Percentiles rank a stretch among this genome's conserved stretches.
These are phyloP conservation scores for Sesamia nonagrioides DNA, from an alignment of 1,140 invertebrate species.

Conservation along the genomic window DNA sequence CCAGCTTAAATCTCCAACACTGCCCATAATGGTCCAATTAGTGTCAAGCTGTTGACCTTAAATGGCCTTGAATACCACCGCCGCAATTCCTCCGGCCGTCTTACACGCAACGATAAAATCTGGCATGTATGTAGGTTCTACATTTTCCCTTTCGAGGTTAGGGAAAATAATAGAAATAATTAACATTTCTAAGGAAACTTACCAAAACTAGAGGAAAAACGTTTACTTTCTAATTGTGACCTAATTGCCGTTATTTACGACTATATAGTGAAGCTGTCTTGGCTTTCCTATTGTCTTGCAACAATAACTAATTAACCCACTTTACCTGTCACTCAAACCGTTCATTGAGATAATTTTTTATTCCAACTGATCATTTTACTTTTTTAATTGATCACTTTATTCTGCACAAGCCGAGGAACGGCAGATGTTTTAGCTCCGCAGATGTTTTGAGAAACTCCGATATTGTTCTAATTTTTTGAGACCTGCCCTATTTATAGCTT, in stretches of 20 bases:
- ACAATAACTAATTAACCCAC: conserved; percentile 55
- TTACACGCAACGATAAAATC: conserved; percentile 30
- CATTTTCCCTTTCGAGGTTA: conserved; percentile 30
- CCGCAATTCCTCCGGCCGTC: conserved; percentile 22
- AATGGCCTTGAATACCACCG: conserved; percentile 23
- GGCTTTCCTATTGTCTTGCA: conserved; percentile 27
- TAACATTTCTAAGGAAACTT: background rate
- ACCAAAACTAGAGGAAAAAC: conserved; percentile 3
- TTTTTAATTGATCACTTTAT: conserved; percentile 2
- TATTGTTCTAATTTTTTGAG: background rate
- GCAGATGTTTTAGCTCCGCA: background rate
- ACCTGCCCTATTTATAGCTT: background rate
- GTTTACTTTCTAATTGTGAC: conserved; percentile 17
- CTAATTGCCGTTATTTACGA: conserved; percentile 9
- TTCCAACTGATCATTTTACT: background rate
- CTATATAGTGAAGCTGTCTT: background rate
- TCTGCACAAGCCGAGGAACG: background rate
- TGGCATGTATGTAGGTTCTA: conserved; percentile 20
- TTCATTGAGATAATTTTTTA: conserved; percentile 27
- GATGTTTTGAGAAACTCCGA: conserved; percentile 8
- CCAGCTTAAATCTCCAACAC: background rate
- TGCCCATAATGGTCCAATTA: conserved; percentile 38
- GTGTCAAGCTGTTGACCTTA: conserved; percentile 25
- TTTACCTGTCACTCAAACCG: conserved; percentile 23
- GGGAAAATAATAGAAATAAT: conserved; percentile 1